A percentile compares a stretch with the other conserved stretches of the same genome.
phyloP scores from a whole-genome alignment of 2,113 vertebrate species.

The Nymphicus hollandicus region DNA sequence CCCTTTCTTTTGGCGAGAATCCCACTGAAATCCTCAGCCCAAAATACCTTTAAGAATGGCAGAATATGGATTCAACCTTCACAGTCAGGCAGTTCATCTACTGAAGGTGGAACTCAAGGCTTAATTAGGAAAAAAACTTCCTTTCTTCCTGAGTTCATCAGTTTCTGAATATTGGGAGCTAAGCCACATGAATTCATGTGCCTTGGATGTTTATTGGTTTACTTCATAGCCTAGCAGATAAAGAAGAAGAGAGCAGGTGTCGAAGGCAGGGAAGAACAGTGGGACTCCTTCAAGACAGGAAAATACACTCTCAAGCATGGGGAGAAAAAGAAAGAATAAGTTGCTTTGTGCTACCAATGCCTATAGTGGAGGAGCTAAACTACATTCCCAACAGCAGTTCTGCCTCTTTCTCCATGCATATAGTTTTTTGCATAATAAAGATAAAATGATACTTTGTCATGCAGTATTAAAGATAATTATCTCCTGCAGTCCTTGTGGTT shows the following conservation, averaged over 20 bases:
- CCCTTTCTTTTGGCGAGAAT: not conserved
- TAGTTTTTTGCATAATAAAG: constrained; percentile 33
- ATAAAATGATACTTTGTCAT: constrained; percentile 19
- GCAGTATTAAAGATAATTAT: constrained; percentile 23
- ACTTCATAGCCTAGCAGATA: constrained; percentile 32
- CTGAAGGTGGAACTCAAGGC: not conserved
- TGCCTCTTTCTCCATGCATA: not conserved
- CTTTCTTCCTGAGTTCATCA: not conserved
- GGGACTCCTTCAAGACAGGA: constrained; percentile 49
- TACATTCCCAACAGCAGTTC: not conserved
- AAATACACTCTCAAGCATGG: constrained; percentile 28
- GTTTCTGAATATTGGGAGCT: not conserved
- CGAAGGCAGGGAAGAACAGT: constrained; percentile 60
- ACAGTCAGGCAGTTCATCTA: not conserved
- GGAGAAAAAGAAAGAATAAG: constrained; percentile 35
- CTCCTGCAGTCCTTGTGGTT: not conserved
- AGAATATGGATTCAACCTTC: not conserved
- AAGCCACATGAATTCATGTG: constrained; percentile 2
- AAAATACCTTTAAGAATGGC: not conserved
- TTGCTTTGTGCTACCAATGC: not conserved
- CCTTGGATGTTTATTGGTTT: constrained; percentile 43
- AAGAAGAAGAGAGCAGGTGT: constrained; percentile 57
- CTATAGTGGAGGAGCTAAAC: not conserved
- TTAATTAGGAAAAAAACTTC: not conserved
- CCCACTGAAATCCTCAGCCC: not conserved